phyloP scores from a whole-genome alignment of 2,797 vertebrate genomes.

The Anniella stebbinsi region DNA sequence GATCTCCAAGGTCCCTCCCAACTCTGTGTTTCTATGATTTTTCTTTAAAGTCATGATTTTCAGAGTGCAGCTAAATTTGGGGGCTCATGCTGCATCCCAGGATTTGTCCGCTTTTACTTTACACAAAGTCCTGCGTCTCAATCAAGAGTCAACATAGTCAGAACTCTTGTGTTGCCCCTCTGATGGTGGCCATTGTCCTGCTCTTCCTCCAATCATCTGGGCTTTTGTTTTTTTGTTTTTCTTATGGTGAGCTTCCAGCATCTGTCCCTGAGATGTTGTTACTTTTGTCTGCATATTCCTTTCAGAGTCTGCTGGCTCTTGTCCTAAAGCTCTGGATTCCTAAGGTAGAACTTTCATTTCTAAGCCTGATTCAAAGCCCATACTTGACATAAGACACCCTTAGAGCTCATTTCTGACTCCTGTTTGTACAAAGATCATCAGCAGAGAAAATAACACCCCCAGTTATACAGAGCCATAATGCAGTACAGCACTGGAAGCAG shows the following conservation, averaged over 20 bases:
- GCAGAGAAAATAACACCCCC: not conserved
- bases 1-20: too few relatives aligned
- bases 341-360: not conserved
- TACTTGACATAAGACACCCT: not conserved
- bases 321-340: not conserved
- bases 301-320: not conserved
- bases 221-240: not conserved
- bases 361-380: not conserved
- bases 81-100: not conserved
- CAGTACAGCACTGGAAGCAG: not conserved
- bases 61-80: not conserved
- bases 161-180: not conserved
- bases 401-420: not conserved
- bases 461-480: not conserved
- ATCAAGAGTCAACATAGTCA: not conserved
- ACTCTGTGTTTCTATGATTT: not conserved
- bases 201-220: not conserved
- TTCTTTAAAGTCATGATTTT: not conserved
- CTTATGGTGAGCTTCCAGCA: not conserved
- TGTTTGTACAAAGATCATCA: not conserved
- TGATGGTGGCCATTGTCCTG: not conserved
- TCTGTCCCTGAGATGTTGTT: not conserved
- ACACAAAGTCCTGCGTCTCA: not conserved
- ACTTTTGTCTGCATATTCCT: not conserved
- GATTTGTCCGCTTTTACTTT: not conserved